A percentile compares a stretch with the other conserved stretches of the same genome.
These are phyloP conservation scores for Drosophila acutilabella DNA, from an alignment of 2,888 invertebrate genomes.

Conservation along the genomic window DNA sequence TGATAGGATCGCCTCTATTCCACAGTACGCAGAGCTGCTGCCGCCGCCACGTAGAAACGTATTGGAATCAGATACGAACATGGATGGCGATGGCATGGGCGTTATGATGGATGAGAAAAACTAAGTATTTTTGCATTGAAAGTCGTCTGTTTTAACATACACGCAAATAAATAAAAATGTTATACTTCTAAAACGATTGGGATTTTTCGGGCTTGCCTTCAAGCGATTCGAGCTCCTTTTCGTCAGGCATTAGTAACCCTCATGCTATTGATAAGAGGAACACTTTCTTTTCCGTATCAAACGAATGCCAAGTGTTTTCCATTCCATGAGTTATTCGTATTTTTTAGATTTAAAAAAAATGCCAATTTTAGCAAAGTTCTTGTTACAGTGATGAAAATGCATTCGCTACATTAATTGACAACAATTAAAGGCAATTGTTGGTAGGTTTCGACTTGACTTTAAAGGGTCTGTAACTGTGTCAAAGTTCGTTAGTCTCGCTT, in stretches of 20 bases:
- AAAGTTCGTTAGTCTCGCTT: slow-evolving; percentile 18
- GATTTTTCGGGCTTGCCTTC: no score
- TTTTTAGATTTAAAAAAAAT: neutral
- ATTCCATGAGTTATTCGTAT: slow-evolving; percentile 70
- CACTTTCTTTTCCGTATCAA: slow-evolving; percentile 64
- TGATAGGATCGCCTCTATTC: neutral
- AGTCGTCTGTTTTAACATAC: no score
- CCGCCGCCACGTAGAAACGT: neutral
- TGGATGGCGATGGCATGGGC: neutral
- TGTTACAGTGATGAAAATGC: slow-evolving; percentile 20
- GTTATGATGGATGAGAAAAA: no score
- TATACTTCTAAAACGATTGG: no score
- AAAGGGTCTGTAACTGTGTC: slow-evolving; percentile 21
- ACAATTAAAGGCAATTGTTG: slow-evolving; percentile 62
- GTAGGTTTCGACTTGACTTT: slow-evolving; percentile 29
- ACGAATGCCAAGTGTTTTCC: slow-evolving; percentile 58
- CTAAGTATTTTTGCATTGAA: no score
- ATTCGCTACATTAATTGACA: slow-evolving; percentile 28
- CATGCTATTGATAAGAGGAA: slow-evolving; percentile 59
- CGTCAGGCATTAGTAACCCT: slow-evolving; percentile 17
- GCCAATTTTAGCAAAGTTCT: slow-evolving; percentile 25
- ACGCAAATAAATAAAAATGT: no score
- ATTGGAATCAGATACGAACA: neutral
- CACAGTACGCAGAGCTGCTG: neutral
- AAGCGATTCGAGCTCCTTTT: no score